These are phyloP conservation scores for Mellilla xanthometata DNA, from an alignment of 2,888 invertebrate genomes.

Conservation along the genomic window DNA sequence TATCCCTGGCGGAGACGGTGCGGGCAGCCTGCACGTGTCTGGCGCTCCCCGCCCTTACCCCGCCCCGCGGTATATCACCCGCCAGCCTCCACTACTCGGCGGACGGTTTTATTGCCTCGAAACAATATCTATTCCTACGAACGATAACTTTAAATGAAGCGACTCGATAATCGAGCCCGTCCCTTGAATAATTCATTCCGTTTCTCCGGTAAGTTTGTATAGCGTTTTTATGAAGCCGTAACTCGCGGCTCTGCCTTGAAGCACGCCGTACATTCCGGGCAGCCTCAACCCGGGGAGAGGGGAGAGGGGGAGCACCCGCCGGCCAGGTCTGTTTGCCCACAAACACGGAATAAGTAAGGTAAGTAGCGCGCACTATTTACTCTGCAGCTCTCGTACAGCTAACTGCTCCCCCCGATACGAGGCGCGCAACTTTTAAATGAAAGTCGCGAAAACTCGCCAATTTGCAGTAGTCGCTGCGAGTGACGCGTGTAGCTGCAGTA, in stretches of 20 bases:
- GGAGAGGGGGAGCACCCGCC: neutral
- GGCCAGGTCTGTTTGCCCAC: slow-evolving; percentile 14
- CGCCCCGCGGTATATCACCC: neutral
- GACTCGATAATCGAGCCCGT: slow-evolving; percentile 4
- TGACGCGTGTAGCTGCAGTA: slow-evolving; percentile 8
- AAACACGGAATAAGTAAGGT: slow-evolving; percentile 8
- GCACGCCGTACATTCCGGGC: slow-evolving; percentile 20
- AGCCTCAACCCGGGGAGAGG: slow-evolving; percentile 13
- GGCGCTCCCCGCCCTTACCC: neutral
- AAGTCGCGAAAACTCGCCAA: slow-evolving; percentile 15
- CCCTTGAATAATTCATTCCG: slow-evolving; percentile 16
- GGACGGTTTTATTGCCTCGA: slow-evolving; percentile 5
- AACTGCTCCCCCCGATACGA: slow-evolving; percentile 6
- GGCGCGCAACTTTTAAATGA: slow-evolving; percentile 13
- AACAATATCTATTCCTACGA: slow-evolving; percentile 2
- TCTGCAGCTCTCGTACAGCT: slow-evolving; percentile 5
- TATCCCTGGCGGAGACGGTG: too few species aligned
- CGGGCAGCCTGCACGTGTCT: too few species aligned
- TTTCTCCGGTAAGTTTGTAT: slow-evolving; percentile 18
- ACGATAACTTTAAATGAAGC: slow-evolving; percentile 3
- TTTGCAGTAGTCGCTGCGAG: slow-evolving; percentile 7
- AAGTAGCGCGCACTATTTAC: slow-evolving; percentile 1
- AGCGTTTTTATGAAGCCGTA: slow-evolving; percentile 23
- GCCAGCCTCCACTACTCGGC: slow-evolving; percentile 2
- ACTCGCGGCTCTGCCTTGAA: slow-evolving; percentile 11